These are phyloP conservation scores for Halocynthia roretzi DNA, from an alignment of 23 tunicate species.

Conservation along the genomic window DNA sequence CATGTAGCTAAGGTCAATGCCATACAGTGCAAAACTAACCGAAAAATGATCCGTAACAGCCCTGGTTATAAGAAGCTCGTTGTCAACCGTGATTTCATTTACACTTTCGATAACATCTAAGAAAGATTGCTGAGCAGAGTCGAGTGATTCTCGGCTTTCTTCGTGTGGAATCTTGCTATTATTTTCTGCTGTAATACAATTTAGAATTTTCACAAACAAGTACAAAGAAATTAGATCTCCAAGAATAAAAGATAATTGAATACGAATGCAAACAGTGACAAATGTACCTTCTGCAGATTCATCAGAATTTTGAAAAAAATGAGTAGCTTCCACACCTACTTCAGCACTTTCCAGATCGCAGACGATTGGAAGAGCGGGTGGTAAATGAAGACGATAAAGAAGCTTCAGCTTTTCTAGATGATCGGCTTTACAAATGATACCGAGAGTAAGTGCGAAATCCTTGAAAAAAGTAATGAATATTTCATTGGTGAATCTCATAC, in stretches of 20 bases:
- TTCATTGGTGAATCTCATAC: background rate
- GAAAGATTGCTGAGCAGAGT: background rate
- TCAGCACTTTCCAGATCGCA: slow-evolving; percentile 38
- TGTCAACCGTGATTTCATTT: slow-evolving; percentile 32
- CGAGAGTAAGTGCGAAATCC: slow-evolving; percentile 75
- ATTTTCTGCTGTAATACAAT: no score
- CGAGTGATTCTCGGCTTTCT: background rate
- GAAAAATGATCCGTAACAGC: slow-evolving; percentile 51
- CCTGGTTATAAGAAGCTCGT: slow-evolving; percentile 36
- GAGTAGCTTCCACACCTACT: slow-evolving; percentile 63
- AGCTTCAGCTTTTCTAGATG: slow-evolving; percentile 57
- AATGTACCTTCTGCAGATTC: slow-evolving; percentile 1
- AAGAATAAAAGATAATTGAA: background rate
- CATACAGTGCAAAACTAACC: background rate
- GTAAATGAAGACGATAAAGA: slow-evolving; percentile 69
- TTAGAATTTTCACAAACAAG: no score
- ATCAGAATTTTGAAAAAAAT: slow-evolving; percentile 24
- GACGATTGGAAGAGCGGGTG: slow-evolving; percentile 35
- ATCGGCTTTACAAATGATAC: slow-evolving; percentile 68
- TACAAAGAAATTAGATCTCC: background rate
- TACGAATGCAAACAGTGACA: background rate
- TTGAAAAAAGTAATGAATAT: slow-evolving; percentile 2
- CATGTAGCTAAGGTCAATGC: no score
- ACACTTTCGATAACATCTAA: slow-evolving; percentile 6
- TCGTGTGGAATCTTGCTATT: background rate